Base-by-base conservation (phyloP, 1,140 invertebrate species). In the Ceratina calcarata region DNA sequence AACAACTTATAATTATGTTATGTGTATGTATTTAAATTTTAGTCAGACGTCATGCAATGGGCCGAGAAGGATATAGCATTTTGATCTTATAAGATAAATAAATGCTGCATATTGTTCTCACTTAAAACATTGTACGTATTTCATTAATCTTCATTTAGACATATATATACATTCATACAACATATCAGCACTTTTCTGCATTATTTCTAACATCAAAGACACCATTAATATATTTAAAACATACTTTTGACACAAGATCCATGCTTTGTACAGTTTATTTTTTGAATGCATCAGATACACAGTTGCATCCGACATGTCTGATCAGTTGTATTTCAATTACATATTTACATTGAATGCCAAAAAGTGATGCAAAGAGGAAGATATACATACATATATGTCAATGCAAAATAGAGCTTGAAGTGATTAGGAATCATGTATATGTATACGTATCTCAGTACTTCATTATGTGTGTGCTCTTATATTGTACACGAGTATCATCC, bases 131-230 rank as follows among this genome's bases (percentile, higher is more conserved):
- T 37, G 68, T 76, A 81, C 68, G 61, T 61, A 70, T 53, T 72
- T 15, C 18, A 72, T 13, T 62, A 20, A 68, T 58, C 45, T 72
- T 72, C 49, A 51, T 67, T 45, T 77, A 15, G 51, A 73, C 32
- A 68, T 72, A 80, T 72, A 58, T 53, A 71, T n/a, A 57, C 57
- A 81, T 64, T 53, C 58, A 37, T 81, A 58, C 64, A 66, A 51
- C 70, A 51, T 53, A 51, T 74, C 4, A 60, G 45, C 51, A 75
- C 27, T 27, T 45, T 64, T 15, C 70, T 71, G 68, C 27, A 32
- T 49, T 71, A 71, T 61, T 71, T 72, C 20, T 55, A 70, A 62
- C 62, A 45, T 55, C 16, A 72, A 18, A 20, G 7, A 22, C 15
- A 69, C n/a, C 69, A 16, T 49, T 3, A 53, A 62, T 71, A n/a